These are phyloP conservation scores for Montifringilla adamsi DNA, from an alignment of 2,113 vertebrate species.

Conservation along the genomic window DNA sequence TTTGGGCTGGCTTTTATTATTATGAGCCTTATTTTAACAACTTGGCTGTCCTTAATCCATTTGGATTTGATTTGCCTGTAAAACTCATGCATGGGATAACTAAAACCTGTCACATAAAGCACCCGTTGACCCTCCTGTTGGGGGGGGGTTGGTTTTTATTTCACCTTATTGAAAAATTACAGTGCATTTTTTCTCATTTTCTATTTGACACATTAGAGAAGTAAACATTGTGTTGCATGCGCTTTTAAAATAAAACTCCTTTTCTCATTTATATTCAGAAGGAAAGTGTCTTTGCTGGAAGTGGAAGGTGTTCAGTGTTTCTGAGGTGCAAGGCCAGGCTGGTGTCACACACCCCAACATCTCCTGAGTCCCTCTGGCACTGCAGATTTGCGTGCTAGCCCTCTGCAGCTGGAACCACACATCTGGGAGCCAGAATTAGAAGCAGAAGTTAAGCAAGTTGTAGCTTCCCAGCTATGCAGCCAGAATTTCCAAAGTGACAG, in stretches of 20 bases:
- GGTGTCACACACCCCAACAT: background rate
- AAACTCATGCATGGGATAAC: background rate
- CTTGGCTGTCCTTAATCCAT: background rate
- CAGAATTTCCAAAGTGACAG: constrained; percentile 45
- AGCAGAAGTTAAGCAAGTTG: constrained; percentile 29
- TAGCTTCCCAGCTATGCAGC: constrained; percentile 4
- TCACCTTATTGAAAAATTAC: background rate
- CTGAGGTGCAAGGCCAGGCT: background rate
- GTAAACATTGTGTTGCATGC: background rate
- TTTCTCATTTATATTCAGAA: background rate
- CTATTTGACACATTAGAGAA: background rate
- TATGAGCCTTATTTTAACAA: constrained; percentile 11
- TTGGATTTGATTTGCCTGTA: constrained; percentile 11
- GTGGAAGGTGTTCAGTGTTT: background rate
- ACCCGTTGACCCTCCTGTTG: background rate
- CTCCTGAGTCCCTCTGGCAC: background rate
- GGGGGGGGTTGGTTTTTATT: background rate
- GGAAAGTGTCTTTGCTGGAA: background rate
- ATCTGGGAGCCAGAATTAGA: constrained; percentile 50
- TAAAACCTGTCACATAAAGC: background rate
- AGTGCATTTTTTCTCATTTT: background rate
- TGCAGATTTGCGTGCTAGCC: background rate
- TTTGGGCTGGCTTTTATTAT: background rate
- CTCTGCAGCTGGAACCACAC: constrained; percentile 4
- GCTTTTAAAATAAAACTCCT: background rate